Base-by-base conservation (phyloP, 2,888 invertebrate genomes). In the Drosophila koepferae region DNA sequence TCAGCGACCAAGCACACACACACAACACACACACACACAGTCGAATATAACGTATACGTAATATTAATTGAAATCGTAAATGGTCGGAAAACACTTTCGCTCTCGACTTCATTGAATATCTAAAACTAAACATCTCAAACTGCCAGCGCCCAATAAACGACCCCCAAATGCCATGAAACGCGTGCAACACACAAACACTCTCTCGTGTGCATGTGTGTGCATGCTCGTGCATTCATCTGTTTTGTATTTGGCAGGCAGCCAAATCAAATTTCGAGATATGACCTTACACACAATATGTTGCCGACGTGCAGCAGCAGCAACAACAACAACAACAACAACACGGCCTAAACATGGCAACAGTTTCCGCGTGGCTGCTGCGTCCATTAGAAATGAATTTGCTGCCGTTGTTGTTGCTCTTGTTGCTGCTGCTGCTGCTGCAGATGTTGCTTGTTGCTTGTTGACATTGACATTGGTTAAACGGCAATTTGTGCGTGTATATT, bases 391-490 rank as follows among this genome's bases (percentile, higher is more conserved):
- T 74, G 79, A 79, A 79, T 88, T 86, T 89, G 86, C 58, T 65
- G 71, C 38, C 58, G 67, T 44, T 54, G 63, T 14, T 55, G 69
- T 5, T 63, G 73, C 16, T 79, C 59, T 31, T 63, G 60, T 44
- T 59, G 71, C 23, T 55, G 69, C 34, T 54, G 61, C 9, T 54
- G 68, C 2, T 60, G 73, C 18, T 79, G 63, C 36, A 61, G 61
- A 8, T 56, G 65, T 12, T 75, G 72, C 2, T 75, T 80, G 84
- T 70, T 72, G 80, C 82, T 73, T 74, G 86, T 86, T 87, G 86
- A 86, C 86, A 86, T 86, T 86, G 86, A 90, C 86, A 87, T 86
- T 86, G 86, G 86, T 70, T 74, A 80, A 89, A 85, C 73, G 87
- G 82, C 82, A 87, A 85, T 77, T 78, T 85, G 86, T 89, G 89